Conservation (phyloP, 2,888 invertebrate species). For the Clusia tigrina region DNA sequence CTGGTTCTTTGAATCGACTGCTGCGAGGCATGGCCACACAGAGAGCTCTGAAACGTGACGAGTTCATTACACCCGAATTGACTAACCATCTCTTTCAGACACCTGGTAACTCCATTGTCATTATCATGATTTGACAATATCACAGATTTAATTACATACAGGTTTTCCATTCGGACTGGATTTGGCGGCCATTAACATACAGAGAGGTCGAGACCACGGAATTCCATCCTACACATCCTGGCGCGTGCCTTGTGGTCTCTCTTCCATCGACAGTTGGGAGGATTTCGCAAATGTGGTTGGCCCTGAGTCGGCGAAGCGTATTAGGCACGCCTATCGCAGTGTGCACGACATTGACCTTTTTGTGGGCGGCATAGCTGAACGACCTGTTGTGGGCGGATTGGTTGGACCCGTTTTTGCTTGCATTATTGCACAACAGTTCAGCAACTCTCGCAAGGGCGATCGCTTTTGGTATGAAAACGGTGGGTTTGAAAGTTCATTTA, state of each 20-base stretch:
- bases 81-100: slow-evolving; percentile 87
- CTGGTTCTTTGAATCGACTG: slow-evolving; percentile 81
- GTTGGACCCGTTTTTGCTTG: slow-evolving; percentile 90
- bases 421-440: slow-evolving; percentile 86
- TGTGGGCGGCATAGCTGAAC: slow-evolving; percentile 81
- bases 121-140: not conserved
- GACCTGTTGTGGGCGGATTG: slow-evolving; percentile 76
- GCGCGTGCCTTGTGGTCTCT: slow-evolving; percentile 81
- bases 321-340: slow-evolving; percentile 71
- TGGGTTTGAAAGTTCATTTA: slow-evolving; percentile 77
- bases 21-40: slow-evolving; percentile 81
- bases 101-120: slow-evolving; percentile 53
- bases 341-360: slow-evolving; percentile 87
- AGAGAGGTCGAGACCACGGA: slow-evolving; percentile 87
- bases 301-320: slow-evolving; percentile 70
- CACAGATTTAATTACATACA: slow-evolving; percentile 33
- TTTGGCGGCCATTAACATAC: slow-evolving; percentile 86
- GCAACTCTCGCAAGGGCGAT: slow-evolving; percentile 79
- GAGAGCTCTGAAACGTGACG: slow-evolving; percentile 79
- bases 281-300: slow-evolving; percentile 77
- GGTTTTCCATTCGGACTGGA: slow-evolving; percentile 82
- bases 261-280: slow-evolving; percentile 72
- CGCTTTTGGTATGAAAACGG: slow-evolving; percentile 87
- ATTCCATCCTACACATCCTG: slow-evolving; percentile 81
- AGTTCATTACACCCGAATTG: slow-evolving; percentile 81